Evolutionary conservation across 2,888 invertebrate species (phyloP).

Genomic region (Cephus rjabovi): DNA sequence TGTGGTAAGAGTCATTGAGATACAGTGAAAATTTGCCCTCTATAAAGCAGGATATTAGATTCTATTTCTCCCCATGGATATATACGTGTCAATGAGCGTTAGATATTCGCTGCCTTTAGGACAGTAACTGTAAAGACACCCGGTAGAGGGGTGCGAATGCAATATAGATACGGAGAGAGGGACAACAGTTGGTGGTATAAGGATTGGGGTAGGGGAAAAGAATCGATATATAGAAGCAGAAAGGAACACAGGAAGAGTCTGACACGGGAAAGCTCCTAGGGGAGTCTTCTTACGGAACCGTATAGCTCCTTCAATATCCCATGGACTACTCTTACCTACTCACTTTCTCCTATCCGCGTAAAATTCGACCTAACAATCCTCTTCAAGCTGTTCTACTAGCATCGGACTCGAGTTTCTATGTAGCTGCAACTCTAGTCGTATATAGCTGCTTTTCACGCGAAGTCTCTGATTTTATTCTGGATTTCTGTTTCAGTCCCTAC

Average conservation of each 20-base stretch:
- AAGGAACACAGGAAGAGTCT: conserved; percentile 58
- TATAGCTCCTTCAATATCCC: conserved; percentile 20
- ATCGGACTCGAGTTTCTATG: background rate
- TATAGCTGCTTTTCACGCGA: background rate
- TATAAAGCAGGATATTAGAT: background rate
- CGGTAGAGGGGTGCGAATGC: conserved; percentile 36
- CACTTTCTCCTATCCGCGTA: conserved; percentile 10
- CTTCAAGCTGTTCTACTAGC: background rate
- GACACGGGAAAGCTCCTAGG: conserved; percentile 54
- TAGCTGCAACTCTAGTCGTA: background rate
- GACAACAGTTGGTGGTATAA: conserved; percentile 45
- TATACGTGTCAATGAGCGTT: background rate
- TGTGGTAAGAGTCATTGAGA: background rate
- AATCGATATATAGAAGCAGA: conserved; percentile 53
- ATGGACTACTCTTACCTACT: conserved; percentile 2
- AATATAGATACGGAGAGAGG: conserved; percentile 40
- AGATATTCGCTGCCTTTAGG: background rate
- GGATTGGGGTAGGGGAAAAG: conserved; percentile 42
- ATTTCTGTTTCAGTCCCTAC: background rate
- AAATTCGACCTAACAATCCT: background rate
- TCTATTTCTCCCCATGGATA: background rate
- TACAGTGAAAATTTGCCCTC: background rate
- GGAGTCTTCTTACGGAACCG: conserved; percentile 29
- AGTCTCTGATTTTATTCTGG: background rate
- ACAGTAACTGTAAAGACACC: conserved; percentile 31